Base-by-base conservation (phyloP, 2,797 vertebrate genomes). In the Hyperoplus immaculatus region DNA sequence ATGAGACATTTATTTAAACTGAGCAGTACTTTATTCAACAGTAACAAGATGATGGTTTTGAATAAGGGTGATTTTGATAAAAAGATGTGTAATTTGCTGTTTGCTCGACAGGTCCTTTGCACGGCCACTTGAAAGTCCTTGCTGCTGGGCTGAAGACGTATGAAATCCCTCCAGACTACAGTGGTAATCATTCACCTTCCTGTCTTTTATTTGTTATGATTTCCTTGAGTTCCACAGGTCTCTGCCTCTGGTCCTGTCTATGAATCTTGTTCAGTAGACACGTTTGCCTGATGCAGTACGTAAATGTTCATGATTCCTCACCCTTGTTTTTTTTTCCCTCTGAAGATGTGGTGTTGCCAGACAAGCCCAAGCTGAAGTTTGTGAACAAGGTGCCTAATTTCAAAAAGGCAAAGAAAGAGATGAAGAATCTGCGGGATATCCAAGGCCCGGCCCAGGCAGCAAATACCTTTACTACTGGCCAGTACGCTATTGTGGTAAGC, bases 401-500 rank as follows among this genome's bases (percentile, higher is more conserved):
- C 0, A 95, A 95, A 70, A 97, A 97, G 77, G 93, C 87, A 0
- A 95, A 62, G 68, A 95, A 96, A 86, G 95, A 97, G 83, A 95
- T 91, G 47, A 98, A 95, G 88, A 94, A 47, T 43, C 89, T 99
- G 15, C 81, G 89, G 16, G 98, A 99, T 58, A 99, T 99, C 79
- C 96, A 94, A 0, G 98, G 98, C 0, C 97, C 97, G 0, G 56
- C 72, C 0, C 87, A 50, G 66, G 11, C 62, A 1, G 95, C 85
- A 36, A 96, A 94, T 4, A 81, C 94, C 8, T 98, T 99, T 85
- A 94, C 75, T 0, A 78, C 88, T 21, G 98, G 98, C 63, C 95
- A 93, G 67, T 99, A 96, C n/a, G 98, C 94, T 1, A 97, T 99
- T 71, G 87, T 99, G 96, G 98, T 99, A 82, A 94, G 96, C 82